Percentiles rank a stretch among this genome's conserved stretches.
phyloP scores from a whole-genome alignment of 2,888 invertebrate genomes.

The Hartigia nigra region DNA sequence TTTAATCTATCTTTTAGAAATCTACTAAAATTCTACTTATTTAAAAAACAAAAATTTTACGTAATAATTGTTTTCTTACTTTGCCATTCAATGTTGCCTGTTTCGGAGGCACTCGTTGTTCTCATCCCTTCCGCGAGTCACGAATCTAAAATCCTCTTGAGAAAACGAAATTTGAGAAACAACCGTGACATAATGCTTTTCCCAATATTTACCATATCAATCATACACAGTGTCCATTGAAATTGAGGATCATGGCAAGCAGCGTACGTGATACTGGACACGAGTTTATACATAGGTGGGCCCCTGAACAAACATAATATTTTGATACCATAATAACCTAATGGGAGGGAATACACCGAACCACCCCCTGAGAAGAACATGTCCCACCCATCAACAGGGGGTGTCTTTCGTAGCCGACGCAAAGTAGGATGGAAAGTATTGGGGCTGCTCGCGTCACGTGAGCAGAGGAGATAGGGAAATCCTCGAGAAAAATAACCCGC shows the following conservation, averaged over 20 bases:
- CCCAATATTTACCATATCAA: slow-evolving; percentile 25
- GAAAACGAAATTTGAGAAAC: neutral
- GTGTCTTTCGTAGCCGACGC: too few species aligned
- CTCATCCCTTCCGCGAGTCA: neutral
- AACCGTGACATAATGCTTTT: neutral
- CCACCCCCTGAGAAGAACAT: slow-evolving; percentile 13
- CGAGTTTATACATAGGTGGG: neutral
- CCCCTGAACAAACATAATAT: slow-evolving; percentile 18
- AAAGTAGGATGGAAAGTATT: neutral
- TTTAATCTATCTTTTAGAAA: too few species aligned
- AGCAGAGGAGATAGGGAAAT: slow-evolving; percentile 19
- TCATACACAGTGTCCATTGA: slow-evolving; percentile 9
- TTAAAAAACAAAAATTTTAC: neutral
- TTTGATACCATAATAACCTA: slow-evolving; percentile 23
- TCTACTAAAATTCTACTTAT: too few species aligned
- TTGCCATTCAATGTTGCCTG: neutral
- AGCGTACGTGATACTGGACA: neutral
- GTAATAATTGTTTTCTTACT: neutral
- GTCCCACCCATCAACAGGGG: neutral
- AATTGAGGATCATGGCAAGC: neutral
- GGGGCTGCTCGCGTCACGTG: neutral
- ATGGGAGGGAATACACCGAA: slow-evolving; percentile 22
- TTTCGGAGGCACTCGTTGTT: neutral
- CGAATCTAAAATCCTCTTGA: too few species aligned
- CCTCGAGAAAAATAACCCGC: slow-evolving; percentile 24